Base-by-base conservation (phyloP, 2,113 vertebrate genomes). In the Prietella phreatophila region DNA sequence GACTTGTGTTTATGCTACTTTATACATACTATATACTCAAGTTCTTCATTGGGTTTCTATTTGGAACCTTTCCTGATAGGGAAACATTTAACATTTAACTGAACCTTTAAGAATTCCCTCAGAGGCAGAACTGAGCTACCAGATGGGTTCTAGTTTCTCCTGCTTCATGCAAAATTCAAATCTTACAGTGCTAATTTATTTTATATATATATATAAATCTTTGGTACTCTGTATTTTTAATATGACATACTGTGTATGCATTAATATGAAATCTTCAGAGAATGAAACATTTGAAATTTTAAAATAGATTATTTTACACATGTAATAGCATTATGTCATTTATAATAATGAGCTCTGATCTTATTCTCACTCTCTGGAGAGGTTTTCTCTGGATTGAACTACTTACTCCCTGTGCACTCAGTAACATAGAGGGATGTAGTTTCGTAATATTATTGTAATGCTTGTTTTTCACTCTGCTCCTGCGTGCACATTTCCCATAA, bases 381-480 rank as follows among this genome's bases (percentile, higher is more conserved):
- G 73, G 2, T 47, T 67, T 78, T 86, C 85, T 86, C 58, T 53
- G 47, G 61, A 60, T 65, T 71, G 63, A 53, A 47, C 39, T 60
- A 2, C 50, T 71, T 71, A 25, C 63, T 58, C 39, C 8, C 63
- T 60, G 50, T 60, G 20, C 82, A 71, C 63, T 33, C 65, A 75
- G 47, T 33, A 53, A 36, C 61, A 25, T 55, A 63, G 8, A 81
- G 79, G 79, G 55, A 60, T 19, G 1, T 36, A 33, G 30, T 39
- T 60, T 20, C 55, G 25, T 82, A 60, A 82, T 39, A 60, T 69
- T 69, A 50, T 67, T 53, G 30, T 86, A 81, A 69, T 53, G 63
- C 13, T 9, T 85, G 63, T 82, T 67, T 85, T 79, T 80, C 50
- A 76, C 1, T 67, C n/a, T 5, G 27, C 71, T 75, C 15, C 27